Evolutionary conservation across 2,113 vertebrate genomes (phyloP).

Genomic region (Microcebus jonahi): DNA sequence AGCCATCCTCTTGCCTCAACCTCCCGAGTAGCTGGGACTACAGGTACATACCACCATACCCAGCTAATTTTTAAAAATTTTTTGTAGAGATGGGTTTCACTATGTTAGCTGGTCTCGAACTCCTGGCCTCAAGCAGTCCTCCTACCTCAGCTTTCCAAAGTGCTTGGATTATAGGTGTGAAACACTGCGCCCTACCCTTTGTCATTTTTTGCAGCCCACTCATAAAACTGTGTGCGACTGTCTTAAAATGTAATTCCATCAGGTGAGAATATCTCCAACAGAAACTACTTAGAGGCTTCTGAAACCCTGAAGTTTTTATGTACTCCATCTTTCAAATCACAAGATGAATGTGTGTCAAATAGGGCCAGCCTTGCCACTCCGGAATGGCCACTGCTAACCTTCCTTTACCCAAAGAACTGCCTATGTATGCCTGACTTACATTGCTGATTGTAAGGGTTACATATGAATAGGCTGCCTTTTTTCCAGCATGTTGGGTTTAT

Average conservation of each 20-base stretch:
- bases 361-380: background rate
- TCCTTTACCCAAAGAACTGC: background rate
- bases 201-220: conserved; percentile 13
- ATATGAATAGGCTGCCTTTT: background rate
- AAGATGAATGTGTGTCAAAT: background rate
- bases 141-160: too few species aligned
- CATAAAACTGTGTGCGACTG: conserved; percentile 31
- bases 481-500: background rate
- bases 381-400: background rate
- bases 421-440: background rate
- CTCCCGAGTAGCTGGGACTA: too few species aligned
- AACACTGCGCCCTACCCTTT: background rate
- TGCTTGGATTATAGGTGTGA: too few species aligned
- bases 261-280: background rate
- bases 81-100: too few species aligned
- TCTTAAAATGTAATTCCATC: conserved; percentile 39
- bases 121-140: too few species aligned
- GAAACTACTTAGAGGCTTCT: conserved; percentile 25
- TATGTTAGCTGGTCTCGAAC: too few species aligned
- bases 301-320: background rate
- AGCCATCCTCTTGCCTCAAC: too few species aligned
- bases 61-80: too few species aligned
- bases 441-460: conserved; percentile 14
- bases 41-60: too few species aligned
- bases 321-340: conserved; percentile 39